Conservation (phyloP, 2,797 vertebrate species). For the Parauchenoglanis ngamensis region DNA sequence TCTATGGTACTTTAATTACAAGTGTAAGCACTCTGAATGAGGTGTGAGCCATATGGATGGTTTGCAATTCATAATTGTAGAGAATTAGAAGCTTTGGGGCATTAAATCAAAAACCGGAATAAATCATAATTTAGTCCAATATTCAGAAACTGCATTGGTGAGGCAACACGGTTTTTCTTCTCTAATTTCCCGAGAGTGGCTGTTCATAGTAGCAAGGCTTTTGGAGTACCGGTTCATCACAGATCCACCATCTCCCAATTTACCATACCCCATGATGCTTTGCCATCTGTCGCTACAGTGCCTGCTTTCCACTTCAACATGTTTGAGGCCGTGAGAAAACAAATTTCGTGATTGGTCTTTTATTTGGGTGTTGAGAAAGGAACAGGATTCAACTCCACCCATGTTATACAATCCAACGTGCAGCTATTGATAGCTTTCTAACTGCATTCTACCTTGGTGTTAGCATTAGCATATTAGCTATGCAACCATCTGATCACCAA, state of each 20-base stretch:
- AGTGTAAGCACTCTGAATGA: neutral
- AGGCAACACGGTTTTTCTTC: constrained; percentile 18
- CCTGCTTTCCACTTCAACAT: constrained; percentile 73
- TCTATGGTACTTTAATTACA: constrained; percentile 7
- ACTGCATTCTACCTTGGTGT: neutral
- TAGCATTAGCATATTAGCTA: constrained; percentile 50
- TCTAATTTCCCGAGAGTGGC: constrained; percentile 18
- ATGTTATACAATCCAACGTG: constrained; percentile 32
- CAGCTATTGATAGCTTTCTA: neutral
- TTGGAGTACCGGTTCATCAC: constrained; percentile 66
- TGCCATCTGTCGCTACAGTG: constrained; percentile 79
- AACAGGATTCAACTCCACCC: constrained; percentile 22
- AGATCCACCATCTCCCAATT: constrained; percentile 67
- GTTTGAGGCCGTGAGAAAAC: constrained; percentile 77
- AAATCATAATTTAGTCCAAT: constrained; percentile 8
- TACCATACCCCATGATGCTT: constrained; percentile 78
- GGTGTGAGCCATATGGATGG: constrained; percentile 14
- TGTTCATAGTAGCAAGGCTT: constrained; percentile 51
- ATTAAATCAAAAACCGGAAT: constrained; percentile 1
- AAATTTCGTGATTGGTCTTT: constrained; percentile 32
- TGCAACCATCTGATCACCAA: neutral
- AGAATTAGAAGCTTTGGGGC: constrained; percentile 4
- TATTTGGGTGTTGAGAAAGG: neutral
- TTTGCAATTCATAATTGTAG: constrained; percentile 12
- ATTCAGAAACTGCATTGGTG: neutral